A percentile compares a stretch with the other conserved stretches of the same genome.
These are phyloP conservation scores for Trichonephila clavipes DNA, from an alignment of 1,140 invertebrate species.

Conservation along the genomic window DNA sequence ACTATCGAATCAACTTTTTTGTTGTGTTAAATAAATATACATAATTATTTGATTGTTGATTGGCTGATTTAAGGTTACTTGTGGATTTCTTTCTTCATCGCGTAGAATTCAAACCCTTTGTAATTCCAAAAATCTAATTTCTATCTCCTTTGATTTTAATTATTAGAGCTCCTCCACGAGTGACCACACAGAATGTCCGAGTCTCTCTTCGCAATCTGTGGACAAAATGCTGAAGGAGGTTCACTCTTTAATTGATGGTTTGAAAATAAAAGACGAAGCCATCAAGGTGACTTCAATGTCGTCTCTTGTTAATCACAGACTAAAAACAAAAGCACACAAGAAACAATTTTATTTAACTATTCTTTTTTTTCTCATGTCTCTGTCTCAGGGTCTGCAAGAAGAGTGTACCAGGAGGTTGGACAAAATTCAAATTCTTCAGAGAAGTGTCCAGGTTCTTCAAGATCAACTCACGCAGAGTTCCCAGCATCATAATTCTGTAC, in stretches of 20 bases:
- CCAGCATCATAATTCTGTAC: conserved; percentile 48
- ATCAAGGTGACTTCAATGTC: conserved; percentile 65
- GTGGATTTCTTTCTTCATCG: too few relatives aligned
- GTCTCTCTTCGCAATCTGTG: conserved; percentile 65
- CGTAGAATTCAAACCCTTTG: too few relatives aligned
- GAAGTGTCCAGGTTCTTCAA: conserved; percentile 63
- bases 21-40: too few relatives aligned
- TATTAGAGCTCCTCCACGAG: conserved; percentile 71
- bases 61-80: too few relatives aligned
- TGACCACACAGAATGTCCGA: conserved; percentile 64
- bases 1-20: too few relatives aligned
- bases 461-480: conserved; percentile 62
- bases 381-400: conserved; percentile 51
- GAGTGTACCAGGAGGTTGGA: conserved; percentile 64
- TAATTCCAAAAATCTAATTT: neutral
- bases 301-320: neutral
- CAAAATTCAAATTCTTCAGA: conserved; percentile 69
- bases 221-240: conserved; percentile 76
- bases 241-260: conserved; percentile 64
- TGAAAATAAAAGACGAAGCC: conserved; percentile 75
- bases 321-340: neutral
- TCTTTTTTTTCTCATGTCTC: neutral
- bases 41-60: too few relatives aligned
- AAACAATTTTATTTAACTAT: neutral
- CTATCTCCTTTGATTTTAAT: neutral